Conservation (phyloP, 2,797 vertebrate species). For the Steatocranus sp. region DNA sequence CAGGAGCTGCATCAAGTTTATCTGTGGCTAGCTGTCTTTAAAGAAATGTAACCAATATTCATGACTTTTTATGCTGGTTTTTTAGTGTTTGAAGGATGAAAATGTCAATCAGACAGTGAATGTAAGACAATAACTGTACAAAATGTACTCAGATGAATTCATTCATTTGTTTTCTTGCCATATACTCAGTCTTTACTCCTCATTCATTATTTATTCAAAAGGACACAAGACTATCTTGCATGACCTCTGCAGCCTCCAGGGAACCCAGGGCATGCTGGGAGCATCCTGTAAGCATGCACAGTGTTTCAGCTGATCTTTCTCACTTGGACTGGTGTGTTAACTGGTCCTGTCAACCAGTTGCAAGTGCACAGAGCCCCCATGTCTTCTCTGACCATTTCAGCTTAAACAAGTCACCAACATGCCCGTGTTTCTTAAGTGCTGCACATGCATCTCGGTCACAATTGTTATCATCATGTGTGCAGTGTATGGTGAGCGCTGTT, state of each 20-base stretch:
- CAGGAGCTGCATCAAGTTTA: background rate
- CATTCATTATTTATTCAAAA: constrained; percentile 50
- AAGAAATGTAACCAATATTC: background rate
- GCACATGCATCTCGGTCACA: background rate
- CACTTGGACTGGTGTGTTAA: constrained; percentile 18
- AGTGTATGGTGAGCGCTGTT: background rate
- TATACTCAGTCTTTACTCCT: constrained; percentile 15
- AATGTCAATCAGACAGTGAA: background rate
- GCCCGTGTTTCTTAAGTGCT: background rate
- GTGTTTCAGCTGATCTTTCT: constrained; percentile 37
- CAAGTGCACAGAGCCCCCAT: background rate
- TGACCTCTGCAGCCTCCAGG: constrained; percentile 40
- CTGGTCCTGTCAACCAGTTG: background rate
- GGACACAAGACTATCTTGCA: constrained; percentile 14
- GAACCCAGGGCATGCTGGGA: constrained; percentile 48
- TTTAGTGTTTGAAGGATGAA: background rate
- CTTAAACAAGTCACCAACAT: background rate
- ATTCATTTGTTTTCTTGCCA: background rate
- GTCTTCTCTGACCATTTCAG: background rate
- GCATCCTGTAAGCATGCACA: constrained; percentile 43
- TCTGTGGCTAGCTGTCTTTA: background rate
- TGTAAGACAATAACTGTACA: background rate
- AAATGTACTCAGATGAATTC: background rate
- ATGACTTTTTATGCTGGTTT: background rate
- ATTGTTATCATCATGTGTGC: background rate